Percentiles rank a stretch among this genome's conserved stretches.
phyloP scores from a whole-genome alignment of 2,113 vertebrate species.

The Melierax canorus region DNA sequence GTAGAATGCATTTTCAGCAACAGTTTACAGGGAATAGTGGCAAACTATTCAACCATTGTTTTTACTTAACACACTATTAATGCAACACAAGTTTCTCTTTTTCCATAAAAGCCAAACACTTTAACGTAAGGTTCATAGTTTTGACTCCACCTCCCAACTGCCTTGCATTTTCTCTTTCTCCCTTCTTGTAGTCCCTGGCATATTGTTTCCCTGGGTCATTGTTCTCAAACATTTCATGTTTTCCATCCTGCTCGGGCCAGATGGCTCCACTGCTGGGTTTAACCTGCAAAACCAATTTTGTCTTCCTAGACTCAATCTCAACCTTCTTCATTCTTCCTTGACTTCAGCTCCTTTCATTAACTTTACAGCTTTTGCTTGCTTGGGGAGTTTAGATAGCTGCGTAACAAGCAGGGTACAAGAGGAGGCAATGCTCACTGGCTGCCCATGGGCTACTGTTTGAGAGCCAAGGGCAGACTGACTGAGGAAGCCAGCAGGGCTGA shows the following conservation, averaged over 20 bases:
- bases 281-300: background rate
- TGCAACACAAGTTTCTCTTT: background rate
- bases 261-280: background rate
- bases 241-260: background rate
- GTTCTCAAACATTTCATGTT: rapidly evolving
- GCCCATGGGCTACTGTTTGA: background rate
- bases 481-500: no score
- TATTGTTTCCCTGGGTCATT: background rate
- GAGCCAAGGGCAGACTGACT: background rate
- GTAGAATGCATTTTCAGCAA: background rate
- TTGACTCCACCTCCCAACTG: background rate
- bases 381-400: background rate
- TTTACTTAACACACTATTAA: background rate
- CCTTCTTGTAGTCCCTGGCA: background rate
- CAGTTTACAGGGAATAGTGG: background rate
- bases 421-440: background rate
- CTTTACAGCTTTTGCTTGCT: background rate
- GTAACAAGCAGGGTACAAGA: background rate
- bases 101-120: background rate
- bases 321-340: background rate
- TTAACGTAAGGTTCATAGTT: background rate
- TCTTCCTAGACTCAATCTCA: background rate
- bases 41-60: background rate
- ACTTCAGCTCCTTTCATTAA: background rate
- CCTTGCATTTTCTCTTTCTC: background rate